phyloP scores from a whole-genome alignment of 2,888 invertebrate genomes.

The Suillia variegata region DNA sequence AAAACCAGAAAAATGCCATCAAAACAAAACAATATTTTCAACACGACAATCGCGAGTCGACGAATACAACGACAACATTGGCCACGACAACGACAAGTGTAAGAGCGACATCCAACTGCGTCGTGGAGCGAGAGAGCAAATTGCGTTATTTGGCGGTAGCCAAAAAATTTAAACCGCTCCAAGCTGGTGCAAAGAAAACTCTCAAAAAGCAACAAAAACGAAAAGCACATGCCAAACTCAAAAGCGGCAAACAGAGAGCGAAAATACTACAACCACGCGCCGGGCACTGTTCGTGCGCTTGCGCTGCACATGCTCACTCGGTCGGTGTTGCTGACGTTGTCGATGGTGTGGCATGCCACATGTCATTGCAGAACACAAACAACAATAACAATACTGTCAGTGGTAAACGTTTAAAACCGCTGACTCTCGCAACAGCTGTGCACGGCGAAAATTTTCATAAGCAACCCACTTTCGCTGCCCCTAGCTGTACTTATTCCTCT shows the following conservation, averaged over 20 bases:
- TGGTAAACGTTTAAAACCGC: background rate
- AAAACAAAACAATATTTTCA: constrained; percentile 48
- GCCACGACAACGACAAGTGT: too few relatives aligned
- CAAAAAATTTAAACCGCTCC: constrained; percentile 56
- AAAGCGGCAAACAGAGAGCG: constrained; percentile 1
- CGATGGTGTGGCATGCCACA: constrained; percentile 9
- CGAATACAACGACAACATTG: too few relatives aligned
- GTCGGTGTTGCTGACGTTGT: constrained; percentile 29
- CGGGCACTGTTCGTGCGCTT: constrained; percentile 41
- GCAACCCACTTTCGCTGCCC: background rate
- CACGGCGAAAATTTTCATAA: background rate
- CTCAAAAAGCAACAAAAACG: constrained; percentile 6
- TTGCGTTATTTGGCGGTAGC: constrained; percentile 51
- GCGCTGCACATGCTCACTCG: constrained; percentile 30
- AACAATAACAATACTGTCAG: constrained; percentile 32
- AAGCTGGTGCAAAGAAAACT: constrained; percentile 14
- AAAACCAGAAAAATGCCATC: constrained; percentile 3
- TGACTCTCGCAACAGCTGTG: constrained; percentile 18
- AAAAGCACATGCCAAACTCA: background rate
- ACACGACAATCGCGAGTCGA: constrained; percentile 57
- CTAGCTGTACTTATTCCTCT: background rate
- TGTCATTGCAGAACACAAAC: constrained; percentile 13
- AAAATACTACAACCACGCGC: constrained; percentile 34
- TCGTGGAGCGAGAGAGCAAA: constrained; percentile 34
- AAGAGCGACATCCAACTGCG: constrained; percentile 41